Evolutionary conservation across 37 sponge, comb jelly and placozoan genomes (phyloP).

Genomic region (Crambe crambe): DNA sequence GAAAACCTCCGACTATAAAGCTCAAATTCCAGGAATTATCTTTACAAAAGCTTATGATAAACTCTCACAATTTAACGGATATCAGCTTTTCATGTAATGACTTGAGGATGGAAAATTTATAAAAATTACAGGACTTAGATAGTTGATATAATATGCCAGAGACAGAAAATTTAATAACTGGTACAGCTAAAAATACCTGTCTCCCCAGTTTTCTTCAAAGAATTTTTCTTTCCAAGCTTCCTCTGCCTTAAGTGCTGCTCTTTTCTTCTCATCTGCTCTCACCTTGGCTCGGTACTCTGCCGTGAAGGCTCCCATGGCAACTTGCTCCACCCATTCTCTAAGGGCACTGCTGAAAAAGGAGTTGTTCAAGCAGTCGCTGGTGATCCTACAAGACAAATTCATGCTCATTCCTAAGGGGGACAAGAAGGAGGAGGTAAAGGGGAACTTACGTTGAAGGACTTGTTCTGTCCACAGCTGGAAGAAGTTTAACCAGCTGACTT

Average conservation of each 20-base stretch:
- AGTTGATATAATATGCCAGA: too few relatives aligned
- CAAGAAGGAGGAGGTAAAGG: not conserved
- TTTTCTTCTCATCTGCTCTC: slow-evolving; percentile 31
- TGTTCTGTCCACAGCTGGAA: slow-evolving; percentile 21
- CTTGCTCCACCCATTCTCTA: slow-evolving; percentile 38
- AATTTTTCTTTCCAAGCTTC: slow-evolving; percentile 17
- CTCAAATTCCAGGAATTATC: too few relatives aligned
- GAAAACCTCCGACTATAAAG: not conserved
- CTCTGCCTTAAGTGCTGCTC: not conserved
- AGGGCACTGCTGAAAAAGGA: slow-evolving; percentile 47
- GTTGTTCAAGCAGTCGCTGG: slow-evolving; percentile 11
- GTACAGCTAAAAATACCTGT: slow-evolving; percentile 28
- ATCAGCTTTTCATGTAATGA: too few relatives aligned
- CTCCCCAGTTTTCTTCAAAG: slow-evolving; percentile 42
- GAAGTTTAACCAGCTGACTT: not conserved
- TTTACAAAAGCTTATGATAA: too few relatives aligned
- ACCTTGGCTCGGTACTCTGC: slow-evolving; percentile 31
- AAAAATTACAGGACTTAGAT: too few relatives aligned
- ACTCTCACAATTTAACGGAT: too few relatives aligned
- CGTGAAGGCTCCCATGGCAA: slow-evolving; percentile 27
- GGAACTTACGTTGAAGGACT: not conserved
- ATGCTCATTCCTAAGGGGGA: not conserved
- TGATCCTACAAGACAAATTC: not conserved
- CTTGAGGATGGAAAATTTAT: too few relatives aligned
- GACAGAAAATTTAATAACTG: too few relatives aligned